Evolutionary conservation across 2,797 vertebrate genomes (phyloP), one percentile per base, ranked within the genome.

Genomic region (Epinephelus malabaricus): DNA sequence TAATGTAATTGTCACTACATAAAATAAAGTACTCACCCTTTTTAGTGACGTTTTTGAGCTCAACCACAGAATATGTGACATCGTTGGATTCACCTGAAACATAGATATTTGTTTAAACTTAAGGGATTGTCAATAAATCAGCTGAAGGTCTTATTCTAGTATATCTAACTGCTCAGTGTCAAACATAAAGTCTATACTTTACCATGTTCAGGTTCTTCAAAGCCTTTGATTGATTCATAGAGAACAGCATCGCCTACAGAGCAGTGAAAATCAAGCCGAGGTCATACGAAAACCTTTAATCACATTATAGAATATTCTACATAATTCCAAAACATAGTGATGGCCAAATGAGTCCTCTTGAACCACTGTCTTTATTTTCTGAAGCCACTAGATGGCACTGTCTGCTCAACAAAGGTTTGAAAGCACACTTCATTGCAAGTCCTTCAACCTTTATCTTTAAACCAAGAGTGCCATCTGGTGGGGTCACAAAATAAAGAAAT

Each of bases 31-130:
- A 53, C 25, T 25, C 25, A 25, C 25, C 25, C 25, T 25, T 25
- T 2, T 25, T 25, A 25, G 25, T 2, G 25, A 25, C 2, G 4
- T 55, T 9, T 40, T 51, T 69, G 2, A 79, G 40, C 47, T 76
- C 46, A 3, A 79, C 4, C 1, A 6, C 5, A 47, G 73, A 64
- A 70, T 79, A 66, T 17, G 19, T 50, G 2, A 19, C 13, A n/a
- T 70, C 65, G 2, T 0, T 1, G 30, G 46, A 43, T 47, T 58
- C 18, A 53, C 18, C 83, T 82, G 59, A 62, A 75, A 78, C 15
- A 23, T 23, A 66, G 1, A 76, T 38, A 3, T 43, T 30, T 45
- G 3, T 18, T 1, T 14, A 0, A 17, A 38, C 3, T 76, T 8
- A 1, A 2, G 19, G 2, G 7, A 9, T 11, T 66, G 5, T 34